Evolutionary conservation across 2,797 vertebrate genomes (phyloP).

Genomic region (Australoheros facetus): DNA sequence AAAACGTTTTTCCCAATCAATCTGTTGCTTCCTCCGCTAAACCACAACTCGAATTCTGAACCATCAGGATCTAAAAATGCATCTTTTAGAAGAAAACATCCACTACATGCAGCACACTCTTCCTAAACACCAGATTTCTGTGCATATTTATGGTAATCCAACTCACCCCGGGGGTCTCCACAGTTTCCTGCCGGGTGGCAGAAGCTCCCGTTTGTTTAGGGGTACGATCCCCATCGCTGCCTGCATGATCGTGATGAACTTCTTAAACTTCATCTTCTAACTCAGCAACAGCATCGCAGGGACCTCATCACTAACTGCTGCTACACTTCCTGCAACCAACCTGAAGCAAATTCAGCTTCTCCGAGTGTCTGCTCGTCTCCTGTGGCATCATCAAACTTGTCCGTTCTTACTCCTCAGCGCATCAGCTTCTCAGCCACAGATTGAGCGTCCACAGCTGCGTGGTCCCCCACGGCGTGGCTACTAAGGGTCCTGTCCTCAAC

Average conservation of each 20-base stretch:
- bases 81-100: background rate
- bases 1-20: background rate
- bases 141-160: background rate
- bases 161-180: constrained; percentile 95
- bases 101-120: background rate
- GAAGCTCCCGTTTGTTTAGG: constrained; percentile 92
- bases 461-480: constrained; percentile 3
- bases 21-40: background rate
- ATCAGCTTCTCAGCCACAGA: constrained; percentile 8
- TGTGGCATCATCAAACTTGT: constrained; percentile 15
- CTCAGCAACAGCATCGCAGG: constrained; percentile 5
- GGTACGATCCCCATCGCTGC: constrained; percentile 91
- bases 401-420: constrained; percentile 17
- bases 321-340: constrained; percentile 11
- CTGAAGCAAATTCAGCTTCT: background rate
- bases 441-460: background rate
- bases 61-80: background rate
- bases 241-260: constrained; percentile 94
- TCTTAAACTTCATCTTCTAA: constrained; percentile 92
- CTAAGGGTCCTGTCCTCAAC: constrained; percentile 33
- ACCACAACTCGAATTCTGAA: background rate
- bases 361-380: constrained; percentile 1
- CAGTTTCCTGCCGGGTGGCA: constrained; percentile 90
- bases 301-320: background rate
- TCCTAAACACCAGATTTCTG: background rate